phyloP scores from a whole-genome alignment of 2,888 invertebrate genomes.

The Kuschelorhynchus macadamiae region DNA sequence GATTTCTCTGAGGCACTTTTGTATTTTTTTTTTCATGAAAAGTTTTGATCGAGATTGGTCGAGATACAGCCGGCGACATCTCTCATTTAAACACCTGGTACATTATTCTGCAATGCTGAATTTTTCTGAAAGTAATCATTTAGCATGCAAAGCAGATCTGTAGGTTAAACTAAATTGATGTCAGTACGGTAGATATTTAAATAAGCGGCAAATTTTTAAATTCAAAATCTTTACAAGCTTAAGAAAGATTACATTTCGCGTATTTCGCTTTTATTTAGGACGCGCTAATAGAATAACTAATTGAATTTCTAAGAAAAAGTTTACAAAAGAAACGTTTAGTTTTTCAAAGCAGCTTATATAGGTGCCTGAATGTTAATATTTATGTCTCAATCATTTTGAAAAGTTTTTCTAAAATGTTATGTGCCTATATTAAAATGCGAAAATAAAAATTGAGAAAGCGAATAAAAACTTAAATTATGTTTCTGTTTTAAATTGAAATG shows the following conservation, averaged over 20 bases:
- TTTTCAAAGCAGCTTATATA: background rate
- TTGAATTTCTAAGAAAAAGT: constrained; percentile 9
- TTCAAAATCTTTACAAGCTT: constrained; percentile 4
- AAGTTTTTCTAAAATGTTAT: background rate
- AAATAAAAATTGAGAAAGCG: too few relatives aligned
- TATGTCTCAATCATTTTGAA: background rate
- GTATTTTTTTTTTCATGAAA: too few relatives aligned
- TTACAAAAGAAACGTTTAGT: constrained; percentile 6
- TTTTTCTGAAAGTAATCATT: background rate
- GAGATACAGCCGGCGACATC: too few relatives aligned
- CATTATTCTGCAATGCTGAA: too few relatives aligned
- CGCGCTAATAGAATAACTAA: constrained; percentile 6
- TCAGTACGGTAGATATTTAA: constrained; percentile 6
- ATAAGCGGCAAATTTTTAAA: constrained; percentile 2
- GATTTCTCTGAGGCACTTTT: too few relatives aligned
- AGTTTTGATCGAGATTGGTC: too few relatives aligned
- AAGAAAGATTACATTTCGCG: background rate
- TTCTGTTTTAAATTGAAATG: too few relatives aligned
- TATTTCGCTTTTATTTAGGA: constrained; percentile 1
- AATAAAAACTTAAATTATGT: too few relatives aligned
- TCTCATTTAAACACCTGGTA: too few relatives aligned
- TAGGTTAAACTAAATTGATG: background rate
- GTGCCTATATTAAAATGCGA: too few relatives aligned
- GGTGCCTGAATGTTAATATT: background rate
- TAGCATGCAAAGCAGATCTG: background rate